phyloP scores from a whole-genome alignment of 2,113 vertebrate species.

The Leiothrix lutea region DNA sequence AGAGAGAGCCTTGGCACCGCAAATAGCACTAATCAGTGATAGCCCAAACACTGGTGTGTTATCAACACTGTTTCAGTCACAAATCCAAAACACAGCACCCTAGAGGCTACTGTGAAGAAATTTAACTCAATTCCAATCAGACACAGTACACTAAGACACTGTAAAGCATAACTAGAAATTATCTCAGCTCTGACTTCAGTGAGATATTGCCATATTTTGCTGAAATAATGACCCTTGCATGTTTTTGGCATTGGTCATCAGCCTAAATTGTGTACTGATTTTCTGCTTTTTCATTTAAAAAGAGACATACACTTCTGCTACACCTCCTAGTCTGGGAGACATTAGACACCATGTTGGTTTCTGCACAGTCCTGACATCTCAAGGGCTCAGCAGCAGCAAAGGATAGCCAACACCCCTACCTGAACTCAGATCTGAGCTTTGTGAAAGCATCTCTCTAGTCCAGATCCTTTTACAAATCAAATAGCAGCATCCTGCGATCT shows the following conservation, averaged over 20 bases:
- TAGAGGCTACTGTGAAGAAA: neutral
- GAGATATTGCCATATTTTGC: neutral
- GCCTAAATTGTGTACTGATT: neutral
- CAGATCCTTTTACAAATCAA: neutral
- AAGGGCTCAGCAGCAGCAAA: neutral
- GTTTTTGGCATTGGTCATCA: neutral
- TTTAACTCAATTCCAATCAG: neutral
- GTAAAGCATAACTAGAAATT: neutral
- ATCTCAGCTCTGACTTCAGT: neutral
- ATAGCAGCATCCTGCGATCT: neutral
- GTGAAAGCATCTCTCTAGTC: neutral
- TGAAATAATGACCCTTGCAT: neutral
- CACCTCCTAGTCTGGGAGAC: neutral
- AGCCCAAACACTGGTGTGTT: neutral
- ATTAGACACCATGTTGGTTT: neutral
- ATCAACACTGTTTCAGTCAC: neutral
- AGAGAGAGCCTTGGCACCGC: neutral
- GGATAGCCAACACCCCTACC: neutral
- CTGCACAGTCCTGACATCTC: neutral
- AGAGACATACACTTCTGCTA: accelerated
- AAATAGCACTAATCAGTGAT: neutral
- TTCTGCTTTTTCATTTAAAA: neutral
- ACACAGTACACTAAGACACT: neutral
- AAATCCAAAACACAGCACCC: neutral
- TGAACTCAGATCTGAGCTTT: neutral